Conservation (phyloP, 2,113 vertebrate species). For the Motacilla alba region DNA sequence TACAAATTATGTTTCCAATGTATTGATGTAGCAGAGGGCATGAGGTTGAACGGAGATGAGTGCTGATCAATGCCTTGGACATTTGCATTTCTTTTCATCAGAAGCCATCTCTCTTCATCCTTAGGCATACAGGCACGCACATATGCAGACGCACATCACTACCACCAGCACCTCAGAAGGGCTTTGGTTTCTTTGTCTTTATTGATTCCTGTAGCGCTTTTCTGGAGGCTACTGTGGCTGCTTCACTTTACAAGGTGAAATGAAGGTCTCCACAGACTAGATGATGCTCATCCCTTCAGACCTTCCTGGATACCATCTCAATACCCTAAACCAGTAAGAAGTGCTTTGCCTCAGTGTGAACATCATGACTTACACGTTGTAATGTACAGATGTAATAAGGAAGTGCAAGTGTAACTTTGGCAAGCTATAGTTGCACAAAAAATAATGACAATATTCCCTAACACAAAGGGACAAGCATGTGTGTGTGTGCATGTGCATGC, state of each 20-base stretch:
- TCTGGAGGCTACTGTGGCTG: slow-evolving; percentile 59
- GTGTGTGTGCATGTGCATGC: fast-evolving
- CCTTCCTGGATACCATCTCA: slow-evolving; percentile 14
- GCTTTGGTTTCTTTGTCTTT: slow-evolving; percentile 72
- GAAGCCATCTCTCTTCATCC: background rate
- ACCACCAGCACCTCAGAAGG: slow-evolving; percentile 42
- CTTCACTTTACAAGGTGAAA: slow-evolving; percentile 80
- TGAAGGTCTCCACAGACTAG: slow-evolving; percentile 61
- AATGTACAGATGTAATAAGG: slow-evolving; percentile 76
- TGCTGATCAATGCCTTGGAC: slow-evolving; percentile 78
- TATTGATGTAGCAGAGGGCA: slow-evolving; percentile 77
- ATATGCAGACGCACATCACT: background rate
- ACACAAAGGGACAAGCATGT: background rate
- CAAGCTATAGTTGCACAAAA: slow-evolving; percentile 69
- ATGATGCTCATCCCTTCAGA: slow-evolving; percentile 30
- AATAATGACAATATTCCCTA: slow-evolving; percentile 30
- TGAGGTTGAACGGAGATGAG: slow-evolving; percentile 65
- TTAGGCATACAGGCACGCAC: background rate
- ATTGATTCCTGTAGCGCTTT: slow-evolving; percentile 63
- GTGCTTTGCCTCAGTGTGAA: background rate
- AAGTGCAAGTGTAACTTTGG: slow-evolving; percentile 54
- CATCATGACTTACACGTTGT: slow-evolving; percentile 8
- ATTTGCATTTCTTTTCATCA: slow-evolving; percentile 85
- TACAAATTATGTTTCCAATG: slow-evolving; percentile 93
- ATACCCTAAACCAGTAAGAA: slow-evolving; percentile 45